phyloP scores from a whole-genome alignment of 1,140 invertebrate genomes.

The Solen grandis region DNA sequence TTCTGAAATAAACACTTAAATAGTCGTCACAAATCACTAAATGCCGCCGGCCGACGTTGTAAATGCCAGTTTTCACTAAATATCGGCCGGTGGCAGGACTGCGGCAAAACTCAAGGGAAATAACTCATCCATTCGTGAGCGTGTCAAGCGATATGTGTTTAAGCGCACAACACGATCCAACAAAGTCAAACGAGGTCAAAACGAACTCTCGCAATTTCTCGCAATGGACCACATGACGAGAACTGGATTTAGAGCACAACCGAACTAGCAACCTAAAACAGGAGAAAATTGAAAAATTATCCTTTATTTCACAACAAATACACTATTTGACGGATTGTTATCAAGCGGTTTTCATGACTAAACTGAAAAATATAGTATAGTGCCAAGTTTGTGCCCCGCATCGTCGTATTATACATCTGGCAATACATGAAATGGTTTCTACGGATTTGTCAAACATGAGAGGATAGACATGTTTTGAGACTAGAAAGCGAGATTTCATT shows the following conservation, averaged over 20 bases:
- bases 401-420: neutral
- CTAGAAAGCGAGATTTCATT: conserved; percentile 31
- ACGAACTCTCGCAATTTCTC: conserved; percentile 61
- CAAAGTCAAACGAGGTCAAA: conserved; percentile 49
- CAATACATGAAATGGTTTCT: conserved; percentile 61
- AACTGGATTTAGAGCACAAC: conserved; percentile 67
- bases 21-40: no score
- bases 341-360: conserved; percentile 4
- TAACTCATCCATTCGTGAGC: no score
- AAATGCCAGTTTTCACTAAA: no score
- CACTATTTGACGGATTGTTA: neutral
- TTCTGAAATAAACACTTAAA: no score
- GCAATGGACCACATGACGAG: conserved; percentile 66
- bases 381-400: neutral
- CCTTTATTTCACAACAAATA: neutral
- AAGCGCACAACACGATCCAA: no score
- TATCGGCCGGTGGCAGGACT: no score
- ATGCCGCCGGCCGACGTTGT: no score
- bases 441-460: conserved; percentile 69
- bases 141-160: no score
- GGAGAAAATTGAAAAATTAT: conserved; percentile 49
- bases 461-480: conserved; percentile 57
- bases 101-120: no score
- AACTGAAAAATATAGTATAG: neutral
- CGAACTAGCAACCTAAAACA: conserved; percentile 69